Base-by-base conservation (phyloP, 2,113 vertebrate species). In the Piprites chloris region DNA sequence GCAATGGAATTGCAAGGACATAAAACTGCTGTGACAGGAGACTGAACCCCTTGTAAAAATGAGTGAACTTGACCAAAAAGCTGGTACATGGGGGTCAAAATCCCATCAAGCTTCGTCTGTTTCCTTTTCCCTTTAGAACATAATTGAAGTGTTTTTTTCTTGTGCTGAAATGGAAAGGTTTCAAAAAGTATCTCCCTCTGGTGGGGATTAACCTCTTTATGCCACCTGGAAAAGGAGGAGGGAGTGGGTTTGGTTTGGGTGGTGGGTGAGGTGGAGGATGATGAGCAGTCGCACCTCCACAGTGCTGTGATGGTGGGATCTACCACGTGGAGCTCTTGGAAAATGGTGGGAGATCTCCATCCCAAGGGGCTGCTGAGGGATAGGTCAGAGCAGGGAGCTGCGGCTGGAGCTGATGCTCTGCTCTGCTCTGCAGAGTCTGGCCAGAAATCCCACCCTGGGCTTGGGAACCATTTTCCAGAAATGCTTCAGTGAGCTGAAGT, bases 251-350 rank as follows among this genome's bases (percentile, higher is more conserved):
- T 63, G 47, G 9, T 24, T 27, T 53, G 74, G 30, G 16, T 23
- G 46, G 13, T 46, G 78, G 44, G 41, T 41, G 46, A 35, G 41
- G 33, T 16, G 58, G 22, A 2, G n/a, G 73, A 12, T 23, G 68
- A 4, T 0, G 13, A 30, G 47, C 22, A 6, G n/a, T 5, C 39
- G 24, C 23, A 32, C 16, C 14, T 26, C 13, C 55, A 5, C 6
- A 2, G 32, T 8, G 47, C 9, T 9, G 42, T 4, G 17, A 16
- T 11, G 11, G 17, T 7, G 41, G 78, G 62, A 14, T 32, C 47
- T 10, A 21, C 23, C 15, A 1, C 0, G 0, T 14, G 32, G 55
- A 52, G 24, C 41, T 3, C 62, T 13, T 61, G 62, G 63, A 20
- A 23, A 37, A 26, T 2, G 27, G 10, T 37, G 56, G 56, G 55